Base-by-base conservation (phyloP, 2,888 invertebrate species). In the Quadriops clusia region DNA sequence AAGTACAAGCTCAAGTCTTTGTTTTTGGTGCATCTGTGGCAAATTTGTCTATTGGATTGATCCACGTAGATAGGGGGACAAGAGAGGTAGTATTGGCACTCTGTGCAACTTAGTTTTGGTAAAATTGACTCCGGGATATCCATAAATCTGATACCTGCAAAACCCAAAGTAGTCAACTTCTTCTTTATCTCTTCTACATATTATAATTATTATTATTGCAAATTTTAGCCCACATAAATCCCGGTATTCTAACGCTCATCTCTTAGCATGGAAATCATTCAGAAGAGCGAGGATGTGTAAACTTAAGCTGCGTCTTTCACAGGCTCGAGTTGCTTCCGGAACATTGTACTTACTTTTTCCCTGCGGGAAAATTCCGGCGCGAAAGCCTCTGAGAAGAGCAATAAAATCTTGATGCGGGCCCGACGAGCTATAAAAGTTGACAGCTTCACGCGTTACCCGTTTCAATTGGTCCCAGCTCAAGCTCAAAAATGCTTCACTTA, bases 21-120 rank as follows among this genome's bases (percentile, higher is more conserved):
- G 5, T 46, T 39, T 14, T 44, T 41, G 7, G 40, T 41, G 39
- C 60, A 60, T 23, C 58, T 44, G 31, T 58, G 53, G 33, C 60
- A 60, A 9, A 57, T 41, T 34, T 49, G 56, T 12, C 41, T 44
- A 2, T 56, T 57, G 14, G 54, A 49, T 2, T 38, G 22, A 23
- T 43, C 44, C 3, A 57, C 44, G 24, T 41, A 50, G 5, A 60
- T 49, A 1, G 60, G 60, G 1, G 45, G 38, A 31, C 51, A 48
- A 14, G 51, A 53, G 6, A 58, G 41, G 34, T 55, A 58, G n/a
- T 49, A 41, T 10, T 51, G 47, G 32, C 60, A 60, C n/a, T 38
- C 28, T 6, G 40, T 36, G 32, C 58, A 59, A 28, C 52, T 53
- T 18, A 58, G 41, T 7, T 20, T 47, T 33, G 17, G 50, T 47